These are phyloP conservation scores for Mustelus asterias DNA, from an alignment of 2,113 vertebrate species.

Conservation along the genomic window DNA sequence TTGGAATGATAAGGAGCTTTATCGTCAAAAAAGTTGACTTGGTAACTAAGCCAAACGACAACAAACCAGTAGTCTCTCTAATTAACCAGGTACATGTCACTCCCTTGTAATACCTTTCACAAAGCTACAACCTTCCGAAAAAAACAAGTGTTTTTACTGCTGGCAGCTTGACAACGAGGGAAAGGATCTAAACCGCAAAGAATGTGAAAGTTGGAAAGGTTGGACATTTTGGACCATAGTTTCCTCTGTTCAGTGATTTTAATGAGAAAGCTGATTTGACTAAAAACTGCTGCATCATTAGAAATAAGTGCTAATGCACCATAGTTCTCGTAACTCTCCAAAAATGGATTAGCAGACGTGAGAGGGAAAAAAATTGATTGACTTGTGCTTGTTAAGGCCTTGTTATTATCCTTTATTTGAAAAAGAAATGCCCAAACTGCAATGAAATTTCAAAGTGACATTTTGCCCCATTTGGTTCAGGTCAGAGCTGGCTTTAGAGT, in stretches of 20 bases:
- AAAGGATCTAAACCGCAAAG: neutral
- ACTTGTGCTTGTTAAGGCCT: neutral
- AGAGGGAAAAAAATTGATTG: neutral
- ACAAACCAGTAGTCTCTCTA: neutral
- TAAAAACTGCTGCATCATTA: neutral
- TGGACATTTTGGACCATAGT: neutral
- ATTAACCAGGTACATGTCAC: neutral
- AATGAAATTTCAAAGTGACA: neutral
- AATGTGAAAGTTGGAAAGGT: neutral
- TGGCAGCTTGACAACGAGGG: neutral
- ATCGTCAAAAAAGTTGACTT: constrained; percentile 28
- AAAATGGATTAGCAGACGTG: neutral
- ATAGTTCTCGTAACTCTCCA: neutral
- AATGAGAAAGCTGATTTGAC: neutral
- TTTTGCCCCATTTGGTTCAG: neutral
- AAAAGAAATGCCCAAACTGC: neutral
- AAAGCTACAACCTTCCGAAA: neutral
- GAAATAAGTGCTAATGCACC: neutral
- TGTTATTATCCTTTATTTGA: neutral
- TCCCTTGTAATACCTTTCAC: neutral
- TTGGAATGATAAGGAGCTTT: constrained; percentile 5
- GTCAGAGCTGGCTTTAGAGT: neutral
- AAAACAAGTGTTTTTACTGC: neutral
- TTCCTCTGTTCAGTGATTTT: neutral
- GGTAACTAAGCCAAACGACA: neutral